Evolutionary conservation across 2,113 vertebrate species (phyloP), one percentile per base, ranked within the genome.

Genomic region (Vireo altiloquus): DNA sequence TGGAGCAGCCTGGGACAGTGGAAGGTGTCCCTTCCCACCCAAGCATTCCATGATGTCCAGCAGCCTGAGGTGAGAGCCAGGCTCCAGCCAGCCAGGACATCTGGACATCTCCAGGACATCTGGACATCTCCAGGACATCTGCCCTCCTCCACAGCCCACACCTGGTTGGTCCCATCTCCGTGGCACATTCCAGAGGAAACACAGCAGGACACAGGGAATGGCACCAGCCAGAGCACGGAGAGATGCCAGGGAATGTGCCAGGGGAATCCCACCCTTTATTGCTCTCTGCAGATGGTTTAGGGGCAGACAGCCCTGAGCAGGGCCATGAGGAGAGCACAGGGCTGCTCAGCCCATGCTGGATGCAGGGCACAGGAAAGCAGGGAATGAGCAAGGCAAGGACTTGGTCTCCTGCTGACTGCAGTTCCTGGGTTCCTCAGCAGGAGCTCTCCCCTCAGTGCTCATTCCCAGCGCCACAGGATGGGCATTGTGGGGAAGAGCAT

Each of bases 181-280:
- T 56, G 22, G 52, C 68, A 49, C 10, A 17, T 77, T 76, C n/a
- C 76, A 63, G 53, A 76, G 33, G 22, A 52, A 16, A 61, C 53
- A 11, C 8, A 39, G 80, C 54, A 2, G 10, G 63, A 65, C 2
- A 2, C 23, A 61, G 82, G 69, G 54, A 50, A 35, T 3, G 2
- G 47, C 1, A 3, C 54, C 66, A 35, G 78, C 57, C 39, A 49
- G 19, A 0, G 4, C 78, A 17, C 1, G 6, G 47, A 39, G 35
- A 66, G 39, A 22, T 16, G 68, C 80, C 57, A 40, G 61, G 72
- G 74, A 71, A 61, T 0, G 5, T 87, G 61, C 77, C 71, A 42
- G 42, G 50, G 52, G 52, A 79, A 59, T 7, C 8, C 35, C 64
- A 90, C 33, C 57, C 46, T 33, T 5, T 6, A 9, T 4, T 57